Evolutionary conservation across 1,140 invertebrate species (phyloP), one percentile per base, ranked within the genome.

Genomic region (Drosophila arizonae): DNA sequence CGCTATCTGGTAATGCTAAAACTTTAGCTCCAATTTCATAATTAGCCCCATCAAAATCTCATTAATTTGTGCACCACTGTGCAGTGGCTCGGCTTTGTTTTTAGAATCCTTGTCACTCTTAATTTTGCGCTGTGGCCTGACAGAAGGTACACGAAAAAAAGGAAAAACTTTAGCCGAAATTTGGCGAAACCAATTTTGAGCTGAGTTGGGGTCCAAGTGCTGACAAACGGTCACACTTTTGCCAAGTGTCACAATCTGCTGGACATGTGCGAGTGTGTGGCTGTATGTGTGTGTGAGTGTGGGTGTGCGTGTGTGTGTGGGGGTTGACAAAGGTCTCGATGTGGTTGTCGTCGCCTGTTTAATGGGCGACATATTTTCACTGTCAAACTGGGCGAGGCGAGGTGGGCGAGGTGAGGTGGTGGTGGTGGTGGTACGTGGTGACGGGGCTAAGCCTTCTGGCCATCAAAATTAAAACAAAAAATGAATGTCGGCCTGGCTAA

Each of bases 211-310:
- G 36, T 8, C 3, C 36, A 39, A 13, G 64, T 11, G 33, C 58
- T 81, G 82, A 86, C 82, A 86, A 87, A 88, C 84, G 76, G 84
- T 77, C 70, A 82, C 76, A 87, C 75, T 87, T 86, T 86, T 76
- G 77, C 72, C 46, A 81, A 86, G 79, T 86, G 78, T 79, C 82
- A 87, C 76, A 88, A 88, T 77, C 64, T 77, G 64, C 81, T 46
- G 72, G 73, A 72, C 82, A 72, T 50, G 45, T 66, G 41, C 24
- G 39, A 57, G 43, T 46, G 28, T 67, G 33, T 24, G 21, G 3
- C 21, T 24, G 3, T 51, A 8, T 61, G 48, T 60, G 43, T 41
- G 54, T 56, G 65, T 61, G 50, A 30, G 54, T 56, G 65, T 57
- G 50, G 13, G 63, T 66, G 72, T 66, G 43, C 33, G 41, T 41